A percentile compares a stretch with the other conserved stretches of the same genome.
Conservation (phyloP, 2,797 vertebrate genomes). For the Carcharodon carcharias region DNA sequence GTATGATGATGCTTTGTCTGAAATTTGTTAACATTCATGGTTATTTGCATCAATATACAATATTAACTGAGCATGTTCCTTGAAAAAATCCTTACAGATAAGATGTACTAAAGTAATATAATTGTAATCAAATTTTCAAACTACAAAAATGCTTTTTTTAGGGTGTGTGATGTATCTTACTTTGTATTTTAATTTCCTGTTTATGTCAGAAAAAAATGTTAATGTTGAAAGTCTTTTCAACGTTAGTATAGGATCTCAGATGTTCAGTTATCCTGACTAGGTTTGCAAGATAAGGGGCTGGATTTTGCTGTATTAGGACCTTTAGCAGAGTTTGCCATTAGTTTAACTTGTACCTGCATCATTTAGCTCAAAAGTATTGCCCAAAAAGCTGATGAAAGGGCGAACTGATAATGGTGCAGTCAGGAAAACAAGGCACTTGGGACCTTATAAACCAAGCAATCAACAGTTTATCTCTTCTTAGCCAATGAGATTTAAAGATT, state of each 20-base stretch:
- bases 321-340: background rate
- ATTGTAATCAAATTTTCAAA: background rate
- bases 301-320: background rate
- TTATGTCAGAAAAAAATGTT: background rate
- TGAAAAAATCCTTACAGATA: background rate
- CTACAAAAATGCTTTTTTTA: background rate
- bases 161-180: background rate
- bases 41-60: slow-evolving; percentile 15
- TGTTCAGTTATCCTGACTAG: background rate
- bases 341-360: background rate
- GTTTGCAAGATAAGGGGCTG: background rate
- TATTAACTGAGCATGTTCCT: slow-evolving; percentile 3
- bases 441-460: background rate
- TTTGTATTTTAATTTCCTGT: background rate
- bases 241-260: background rate
- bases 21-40: background rate
- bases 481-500: background rate
- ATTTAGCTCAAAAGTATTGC: background rate
- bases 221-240: background rate
- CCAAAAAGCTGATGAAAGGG: background rate
- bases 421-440: background rate
- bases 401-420: background rate
- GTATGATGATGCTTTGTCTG: background rate
- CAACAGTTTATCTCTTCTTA: background rate
- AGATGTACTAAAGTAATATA: background rate